Evolutionary conservation across 1,140 invertebrate species (phyloP).

Genomic region (Riptortus pedestris): DNA sequence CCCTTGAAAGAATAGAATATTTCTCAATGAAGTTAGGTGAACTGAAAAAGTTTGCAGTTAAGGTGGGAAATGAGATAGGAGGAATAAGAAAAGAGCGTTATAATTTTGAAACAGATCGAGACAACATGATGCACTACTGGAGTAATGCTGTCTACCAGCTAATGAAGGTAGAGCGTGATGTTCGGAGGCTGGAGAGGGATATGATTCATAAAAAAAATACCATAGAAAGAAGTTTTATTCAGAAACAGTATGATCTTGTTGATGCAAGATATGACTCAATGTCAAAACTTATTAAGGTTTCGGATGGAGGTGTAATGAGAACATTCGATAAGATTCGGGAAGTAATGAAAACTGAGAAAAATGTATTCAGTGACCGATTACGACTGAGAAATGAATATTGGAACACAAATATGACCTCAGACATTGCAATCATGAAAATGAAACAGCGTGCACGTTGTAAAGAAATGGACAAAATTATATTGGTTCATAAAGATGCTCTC

Average conservation of each 20-base stretch:
- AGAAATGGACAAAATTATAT: neutral
- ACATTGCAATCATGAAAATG: neutral
- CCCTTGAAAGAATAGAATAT: neutral
- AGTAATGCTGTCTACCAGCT: neutral
- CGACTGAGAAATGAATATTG: neutral
- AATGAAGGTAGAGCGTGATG: neutral
- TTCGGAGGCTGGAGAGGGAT: neutral
- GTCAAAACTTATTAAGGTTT: neutral
- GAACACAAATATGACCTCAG: neutral
- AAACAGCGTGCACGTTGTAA: neutral
- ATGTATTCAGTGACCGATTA: neutral
- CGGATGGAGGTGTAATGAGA: neutral
- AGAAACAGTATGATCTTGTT: neutral
- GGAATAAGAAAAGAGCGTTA: neutral
- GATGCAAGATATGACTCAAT: too few relatives aligned
- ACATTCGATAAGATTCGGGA: neutral
- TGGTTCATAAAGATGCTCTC: neutral
- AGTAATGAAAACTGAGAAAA: neutral
- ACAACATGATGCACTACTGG: neutral
- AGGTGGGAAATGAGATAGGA: neutral
- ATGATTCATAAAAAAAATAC: neutral
- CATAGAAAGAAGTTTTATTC: neutral
- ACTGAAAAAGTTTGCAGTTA: neutral
- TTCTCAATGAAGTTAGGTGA: neutral
- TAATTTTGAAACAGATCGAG: neutral